Conservation (phyloP, 2,888 invertebrate species). For the Diogma glabrata region DNA sequence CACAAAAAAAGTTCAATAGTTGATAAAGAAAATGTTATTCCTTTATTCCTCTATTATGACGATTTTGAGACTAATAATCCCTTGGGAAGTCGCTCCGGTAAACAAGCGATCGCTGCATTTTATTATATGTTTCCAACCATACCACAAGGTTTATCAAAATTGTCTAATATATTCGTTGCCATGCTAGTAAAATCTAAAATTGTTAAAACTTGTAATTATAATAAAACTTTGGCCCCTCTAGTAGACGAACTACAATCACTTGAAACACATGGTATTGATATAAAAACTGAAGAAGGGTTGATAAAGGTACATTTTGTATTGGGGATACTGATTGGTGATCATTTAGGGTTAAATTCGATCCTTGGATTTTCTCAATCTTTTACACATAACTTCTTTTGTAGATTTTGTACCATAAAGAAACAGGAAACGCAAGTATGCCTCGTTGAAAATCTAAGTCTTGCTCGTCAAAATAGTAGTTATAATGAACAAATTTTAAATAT, state of each 20-base stretch:
- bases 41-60: background rate
- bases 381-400: conserved; percentile 17
- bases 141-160: background rate
- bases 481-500: conserved; percentile 13
- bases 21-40: background rate
- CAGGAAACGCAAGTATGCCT: conserved; percentile 13
- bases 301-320: conserved; percentile 13
- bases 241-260: conserved; percentile 8
- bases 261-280: conserved; percentile 9
- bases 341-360: conserved; percentile 15
- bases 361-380: conserved; percentile 17
- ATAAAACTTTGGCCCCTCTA: background rate
- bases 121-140: background rate
- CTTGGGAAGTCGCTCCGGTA: too few species aligned
- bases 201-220: background rate
- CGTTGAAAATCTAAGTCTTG: background rate
- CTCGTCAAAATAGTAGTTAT: conserved; percentile 16
- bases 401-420: conserved; percentile 16
- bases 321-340: conserved; percentile 6
- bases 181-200: background rate
- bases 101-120: background rate
- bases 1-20: background rate
- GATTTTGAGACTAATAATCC: background rate
- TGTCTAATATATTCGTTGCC: background rate
- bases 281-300: conserved; percentile 5